Conservation (phyloP, 2,888 invertebrate genomes). For the Epistrophe grossulariae region DNA sequence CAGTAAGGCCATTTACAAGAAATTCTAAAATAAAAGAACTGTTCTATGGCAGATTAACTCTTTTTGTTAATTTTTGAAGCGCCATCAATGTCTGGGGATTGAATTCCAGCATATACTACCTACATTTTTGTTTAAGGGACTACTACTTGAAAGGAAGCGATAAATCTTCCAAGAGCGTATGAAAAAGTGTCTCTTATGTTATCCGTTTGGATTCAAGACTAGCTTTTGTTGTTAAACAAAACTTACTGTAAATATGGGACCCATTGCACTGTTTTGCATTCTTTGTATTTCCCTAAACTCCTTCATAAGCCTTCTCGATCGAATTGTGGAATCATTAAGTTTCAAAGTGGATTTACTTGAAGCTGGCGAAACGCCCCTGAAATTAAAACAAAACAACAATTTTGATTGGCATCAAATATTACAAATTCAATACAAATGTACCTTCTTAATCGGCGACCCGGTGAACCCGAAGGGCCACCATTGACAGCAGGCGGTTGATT, state of each 20-base stretch:
- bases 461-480: slow-evolving; percentile 86
- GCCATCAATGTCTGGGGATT: too few species aligned
- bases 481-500: slow-evolving; percentile 79
- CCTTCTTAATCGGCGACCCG: slow-evolving; percentile 84
- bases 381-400: slow-evolving; percentile 40
- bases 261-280: slow-evolving; percentile 88
- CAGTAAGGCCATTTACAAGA: too few species aligned
- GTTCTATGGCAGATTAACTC: too few species aligned
- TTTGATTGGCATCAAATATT: slow-evolving; percentile 12
- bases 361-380: slow-evolving; percentile 82
- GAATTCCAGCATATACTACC: too few species aligned
- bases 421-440: slow-evolving; percentile 47
- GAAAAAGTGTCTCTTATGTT: too few species aligned
- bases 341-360: slow-evolving; percentile 84
- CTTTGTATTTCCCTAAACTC: slow-evolving; percentile 92
- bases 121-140: too few species aligned
- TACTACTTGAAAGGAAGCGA: too few species aligned
- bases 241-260: slow-evolving; percentile 90
- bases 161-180: too few species aligned
- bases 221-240: not conserved
- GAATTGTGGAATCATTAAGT: slow-evolving; percentile 87
- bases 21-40: too few species aligned
- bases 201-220: too few species aligned
- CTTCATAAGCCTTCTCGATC: slow-evolving; percentile 93
- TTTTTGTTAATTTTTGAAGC: too few species aligned